Evolutionary conservation across 2,797 vertebrate genomes (phyloP), one percentile per base, ranked within the genome.

Genomic region (Phrynocephalus vlangalii): DNA sequence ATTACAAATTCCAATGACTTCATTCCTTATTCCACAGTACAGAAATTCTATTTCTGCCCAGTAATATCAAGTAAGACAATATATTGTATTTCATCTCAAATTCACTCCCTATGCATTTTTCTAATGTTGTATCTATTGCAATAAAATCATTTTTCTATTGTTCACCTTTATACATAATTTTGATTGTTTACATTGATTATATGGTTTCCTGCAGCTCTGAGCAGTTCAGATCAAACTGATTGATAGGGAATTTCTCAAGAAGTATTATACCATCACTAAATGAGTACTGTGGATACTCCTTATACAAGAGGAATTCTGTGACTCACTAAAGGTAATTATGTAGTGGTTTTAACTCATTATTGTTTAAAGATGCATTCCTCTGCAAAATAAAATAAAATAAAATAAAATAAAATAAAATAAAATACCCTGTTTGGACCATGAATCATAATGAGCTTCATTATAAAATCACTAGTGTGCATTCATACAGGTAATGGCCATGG

Each of bases 41-140:
- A 81, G 33, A n/a, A 52, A 52, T 87, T 87, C n/a, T 50, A 38
- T 82, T 76, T 70, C 73, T 33, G 26, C 11, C 60, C 66, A 26
- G 72, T 26, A 28, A 22, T 56, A 9, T 8, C 79, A 22, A 44
- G 38, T 5, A 44, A 44, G 4, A 60, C 16, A 52, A n/a, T 50
- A 6, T 28, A 77, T 77, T 26, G 44, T 77, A 48, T 13, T 50
- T 26, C 6, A 28, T 15, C 6, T 24, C 28, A 63, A 13, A 11
- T 60, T 60, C n/a, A 60, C 10, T 26, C 20, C 1, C 13, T 28
- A 70, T 70, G 20, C 11, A 56, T 56, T 56, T 20, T 48, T 68
- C 18, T 73, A 56, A 60, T n/a, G 10, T 78, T 80, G 2, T 22
- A n/a, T 84, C n/a, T 84, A 38, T 26, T 73, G 33, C 2, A 67